Conservation (phyloP, 2,797 vertebrate genomes). For the Rhabdomys pumilio region DNA sequence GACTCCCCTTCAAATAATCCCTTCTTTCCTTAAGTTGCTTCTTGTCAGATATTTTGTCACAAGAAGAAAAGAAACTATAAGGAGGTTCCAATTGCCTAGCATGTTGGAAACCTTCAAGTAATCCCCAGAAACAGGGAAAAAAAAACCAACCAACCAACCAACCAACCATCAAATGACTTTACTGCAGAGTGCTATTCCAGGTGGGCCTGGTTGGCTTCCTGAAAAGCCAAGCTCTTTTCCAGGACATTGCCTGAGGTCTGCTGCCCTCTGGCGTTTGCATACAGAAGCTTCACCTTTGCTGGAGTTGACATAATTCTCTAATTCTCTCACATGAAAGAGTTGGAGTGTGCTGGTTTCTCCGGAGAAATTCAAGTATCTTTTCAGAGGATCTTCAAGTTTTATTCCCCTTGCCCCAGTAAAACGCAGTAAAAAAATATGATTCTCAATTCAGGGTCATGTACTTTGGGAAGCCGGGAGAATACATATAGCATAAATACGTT, state of each 20-base stretch:
- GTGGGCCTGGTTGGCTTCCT: neutral
- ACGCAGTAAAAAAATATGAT: too few relatives aligned
- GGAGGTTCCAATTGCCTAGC: neutral
- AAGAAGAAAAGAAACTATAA: neutral
- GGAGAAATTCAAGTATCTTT: neutral
- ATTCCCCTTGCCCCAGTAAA: rapidly evolving
- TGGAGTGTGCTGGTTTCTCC: neutral
- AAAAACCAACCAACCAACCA: neutral
- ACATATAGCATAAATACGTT: neutral
- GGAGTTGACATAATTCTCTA: neutral
- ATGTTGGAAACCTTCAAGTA: neutral
- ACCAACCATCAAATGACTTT: neutral
- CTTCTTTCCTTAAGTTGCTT: neutral
- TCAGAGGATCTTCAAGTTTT: neutral
- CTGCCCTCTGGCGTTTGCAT: neutral
- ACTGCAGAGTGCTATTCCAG: neutral
- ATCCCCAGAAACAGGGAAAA: neutral
- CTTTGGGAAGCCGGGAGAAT: neutral
- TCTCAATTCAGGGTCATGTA: neutral
- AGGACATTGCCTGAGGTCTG: neutral
- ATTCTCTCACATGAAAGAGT: neutral
- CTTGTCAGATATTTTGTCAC: neutral
- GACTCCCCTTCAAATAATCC: neutral
- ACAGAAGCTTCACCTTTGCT: neutral
- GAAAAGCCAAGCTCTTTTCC: neutral